Conservation (phyloP, 1,140 invertebrate species). For the Muscidifurax raptorellus region DNA sequence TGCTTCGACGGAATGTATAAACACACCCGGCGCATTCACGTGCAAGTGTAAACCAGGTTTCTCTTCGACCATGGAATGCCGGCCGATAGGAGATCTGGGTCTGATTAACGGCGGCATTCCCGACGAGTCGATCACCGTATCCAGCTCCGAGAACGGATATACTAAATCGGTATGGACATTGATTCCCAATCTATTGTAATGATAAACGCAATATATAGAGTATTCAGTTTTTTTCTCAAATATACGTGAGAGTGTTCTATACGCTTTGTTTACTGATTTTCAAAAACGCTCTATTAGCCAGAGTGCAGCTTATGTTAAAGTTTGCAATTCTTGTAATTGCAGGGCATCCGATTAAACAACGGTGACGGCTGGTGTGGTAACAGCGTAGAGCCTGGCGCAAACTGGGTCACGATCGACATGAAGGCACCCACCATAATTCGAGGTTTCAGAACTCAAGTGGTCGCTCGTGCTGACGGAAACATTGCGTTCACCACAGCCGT, state of each 20-base stretch:
- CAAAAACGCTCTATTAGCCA: background rate
- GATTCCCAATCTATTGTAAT: constrained; percentile 47
- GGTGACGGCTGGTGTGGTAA: constrained; percentile 93
- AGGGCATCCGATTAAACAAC: constrained; percentile 88
- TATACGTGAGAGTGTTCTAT: background rate
- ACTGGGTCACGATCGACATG: constrained; percentile 92
- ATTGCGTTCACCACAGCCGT: constrained; percentile 92
- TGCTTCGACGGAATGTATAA: constrained; percentile 93
- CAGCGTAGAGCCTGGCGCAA: constrained; percentile 86
- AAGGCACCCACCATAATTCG: constrained; percentile 92
- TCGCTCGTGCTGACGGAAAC: constrained; percentile 85
- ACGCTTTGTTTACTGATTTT: background rate
- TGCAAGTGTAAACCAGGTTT: constrained; percentile 93
- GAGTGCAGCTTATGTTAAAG: too few relatives aligned
- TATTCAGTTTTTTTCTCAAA: background rate
- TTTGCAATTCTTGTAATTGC: constrained; percentile 43
- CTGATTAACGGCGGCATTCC: constrained; percentile 92
- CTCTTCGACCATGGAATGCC: constrained; percentile 90
- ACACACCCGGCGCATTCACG: constrained; percentile 92
- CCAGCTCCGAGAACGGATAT: constrained; percentile 87
- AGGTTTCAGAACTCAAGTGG: constrained; percentile 92
- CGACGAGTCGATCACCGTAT: constrained; percentile 91
- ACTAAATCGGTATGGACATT: constrained; percentile 81
- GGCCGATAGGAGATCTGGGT: constrained; percentile 91
- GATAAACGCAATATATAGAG: background rate